These are phyloP conservation scores for Mastigias papua DNA, from an alignment of 30 jellyfish, hydroid and myxozoan genomes.

Conservation along the genomic window DNA sequence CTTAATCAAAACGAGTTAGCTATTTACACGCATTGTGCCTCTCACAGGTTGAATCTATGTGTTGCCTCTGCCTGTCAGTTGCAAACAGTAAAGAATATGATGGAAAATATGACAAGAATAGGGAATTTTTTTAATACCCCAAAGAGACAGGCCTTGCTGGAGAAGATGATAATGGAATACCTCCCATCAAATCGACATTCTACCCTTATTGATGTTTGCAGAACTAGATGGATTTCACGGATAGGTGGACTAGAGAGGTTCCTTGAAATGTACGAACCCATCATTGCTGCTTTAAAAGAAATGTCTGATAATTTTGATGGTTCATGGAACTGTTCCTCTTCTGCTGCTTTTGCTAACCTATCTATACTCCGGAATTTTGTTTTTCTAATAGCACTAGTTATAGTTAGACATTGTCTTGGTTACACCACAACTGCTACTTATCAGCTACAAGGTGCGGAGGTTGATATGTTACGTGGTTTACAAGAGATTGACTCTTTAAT, in stretches of 20 bases:
- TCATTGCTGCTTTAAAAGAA: not conserved
- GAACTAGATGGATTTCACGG: slow-evolving; percentile 13
- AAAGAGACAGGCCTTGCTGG: not conserved
- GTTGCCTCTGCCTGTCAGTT: slow-evolving; percentile 32
- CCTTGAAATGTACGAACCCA: slow-evolving; percentile 25
- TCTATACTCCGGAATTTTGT: not conserved
- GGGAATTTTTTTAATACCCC: slow-evolving; percentile 12
- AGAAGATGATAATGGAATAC: not conserved
- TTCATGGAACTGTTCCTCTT: not conserved
- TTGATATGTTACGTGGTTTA: slow-evolving; percentile 10
- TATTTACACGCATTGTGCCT: not conserved
- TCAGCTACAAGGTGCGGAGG: slow-evolving; percentile 17
- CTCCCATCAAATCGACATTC: slow-evolving; percentile 9
- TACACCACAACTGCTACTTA: slow-evolving; percentile 15
- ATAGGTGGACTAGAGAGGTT: slow-evolving; percentile 12
- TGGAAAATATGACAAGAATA: slow-evolving; percentile 9
- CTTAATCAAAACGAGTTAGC: not conserved
- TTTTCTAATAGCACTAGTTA: not conserved
- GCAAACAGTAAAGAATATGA: slow-evolving; percentile 4
- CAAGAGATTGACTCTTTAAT: not conserved
- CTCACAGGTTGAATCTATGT: slow-evolving; percentile 20
- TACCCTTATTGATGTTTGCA: slow-evolving; percentile 17
- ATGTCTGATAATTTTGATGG: not conserved
- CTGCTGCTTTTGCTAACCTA: slow-evolving; percentile 16
- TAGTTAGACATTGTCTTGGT: slow-evolving; percentile 27